A percentile compares a stretch with the other conserved stretches of the same genome.
These are phyloP conservation scores for Seriola aureovittata DNA, from an alignment of 2,113 vertebrate species.

Conservation along the genomic window DNA sequence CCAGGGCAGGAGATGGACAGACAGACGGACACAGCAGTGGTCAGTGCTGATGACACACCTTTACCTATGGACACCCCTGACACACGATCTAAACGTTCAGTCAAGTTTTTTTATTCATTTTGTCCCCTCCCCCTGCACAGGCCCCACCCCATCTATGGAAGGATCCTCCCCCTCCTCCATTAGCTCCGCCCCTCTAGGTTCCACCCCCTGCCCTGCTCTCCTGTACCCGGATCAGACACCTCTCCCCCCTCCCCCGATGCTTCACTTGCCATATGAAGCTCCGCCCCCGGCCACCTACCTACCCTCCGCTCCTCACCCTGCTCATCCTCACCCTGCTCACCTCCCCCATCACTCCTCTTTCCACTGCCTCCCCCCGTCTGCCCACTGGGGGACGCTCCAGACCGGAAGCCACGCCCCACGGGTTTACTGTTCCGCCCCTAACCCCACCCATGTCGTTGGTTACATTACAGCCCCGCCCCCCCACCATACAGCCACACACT, in stretches of 20 bases:
- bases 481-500: slow-evolving; percentile 81
- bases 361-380: slow-evolving; percentile 84
- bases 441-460: slow-evolving; percentile 78
- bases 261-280: slow-evolving; percentile 86
- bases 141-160: slow-evolving; percentile 83
- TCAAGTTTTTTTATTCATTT: neutral
- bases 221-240: slow-evolving; percentile 86
- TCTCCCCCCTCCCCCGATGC: slow-evolving; percentile 57
- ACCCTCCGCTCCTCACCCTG: slow-evolving; percentile 79
- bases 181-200: slow-evolving; percentile 79
- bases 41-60: slow-evolving; percentile 24
- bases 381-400: slow-evolving; percentile 80
- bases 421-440: slow-evolving; percentile 82
- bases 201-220: slow-evolving; percentile 67
- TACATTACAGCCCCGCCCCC: slow-evolving; percentile 85
- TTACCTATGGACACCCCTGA: neutral
- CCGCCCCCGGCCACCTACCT: slow-evolving; percentile 77
- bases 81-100: neutral
- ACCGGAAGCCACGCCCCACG: slow-evolving; percentile 77
- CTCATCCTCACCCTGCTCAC: slow-evolving; percentile 52
- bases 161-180: slow-evolving; percentile 75
- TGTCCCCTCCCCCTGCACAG: slow-evolving; percentile 71
- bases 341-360: slow-evolving; percentile 80
- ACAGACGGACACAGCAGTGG: slow-evolving; percentile 72
- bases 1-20: slow-evolving; percentile 76